Percentiles rank a stretch among this genome's conserved stretches.
phyloP scores from a whole-genome alignment of 2,888 invertebrate genomes.

The Diachrysia chrysitis region DNA sequence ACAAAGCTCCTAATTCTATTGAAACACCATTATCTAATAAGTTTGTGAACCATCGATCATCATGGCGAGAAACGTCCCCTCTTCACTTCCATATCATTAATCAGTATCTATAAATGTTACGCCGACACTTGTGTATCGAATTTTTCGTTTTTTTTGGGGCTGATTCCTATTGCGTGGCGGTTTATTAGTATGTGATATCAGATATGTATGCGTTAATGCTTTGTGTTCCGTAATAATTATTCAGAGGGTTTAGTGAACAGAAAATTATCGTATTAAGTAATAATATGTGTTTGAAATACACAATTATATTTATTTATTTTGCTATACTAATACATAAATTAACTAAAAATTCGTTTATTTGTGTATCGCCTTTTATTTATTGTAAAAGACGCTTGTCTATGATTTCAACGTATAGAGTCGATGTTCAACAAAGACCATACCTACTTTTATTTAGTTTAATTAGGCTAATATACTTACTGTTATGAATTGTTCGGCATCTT shows the following conservation, averaged over 20 bases:
- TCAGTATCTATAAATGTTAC: slow-evolving; percentile 87
- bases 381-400: not conserved
- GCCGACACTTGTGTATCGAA: slow-evolving; percentile 84
- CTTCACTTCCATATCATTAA: slow-evolving; percentile 84
- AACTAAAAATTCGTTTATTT: too few species aligned
- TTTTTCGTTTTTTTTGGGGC: slow-evolving; percentile 65
- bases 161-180: slow-evolving; percentile 32
- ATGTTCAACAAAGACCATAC: too few species aligned
- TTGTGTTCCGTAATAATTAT: slow-evolving; percentile 38
- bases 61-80: slow-evolving; percentile 77
- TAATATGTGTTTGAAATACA: not conserved
- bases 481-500: too few species aligned
- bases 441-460: too few species aligned
- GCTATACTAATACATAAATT: too few species aligned
- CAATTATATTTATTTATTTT: not conserved
- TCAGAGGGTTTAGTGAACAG: slow-evolving; percentile 19
- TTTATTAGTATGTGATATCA: slow-evolving; percentile 14
- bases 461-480: too few species aligned
- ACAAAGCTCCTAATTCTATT: slow-evolving; percentile 87
- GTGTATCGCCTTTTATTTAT: not conserved
- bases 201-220: slow-evolving; percentile 16
- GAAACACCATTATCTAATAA: slow-evolving; percentile 88
- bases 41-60: slow-evolving; percentile 83
- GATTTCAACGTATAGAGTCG: not conserved
- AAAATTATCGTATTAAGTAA: not conserved